Base-by-base conservation (phyloP, 2,797 vertebrate genomes). In the Threskiornis aethiopicus region DNA sequence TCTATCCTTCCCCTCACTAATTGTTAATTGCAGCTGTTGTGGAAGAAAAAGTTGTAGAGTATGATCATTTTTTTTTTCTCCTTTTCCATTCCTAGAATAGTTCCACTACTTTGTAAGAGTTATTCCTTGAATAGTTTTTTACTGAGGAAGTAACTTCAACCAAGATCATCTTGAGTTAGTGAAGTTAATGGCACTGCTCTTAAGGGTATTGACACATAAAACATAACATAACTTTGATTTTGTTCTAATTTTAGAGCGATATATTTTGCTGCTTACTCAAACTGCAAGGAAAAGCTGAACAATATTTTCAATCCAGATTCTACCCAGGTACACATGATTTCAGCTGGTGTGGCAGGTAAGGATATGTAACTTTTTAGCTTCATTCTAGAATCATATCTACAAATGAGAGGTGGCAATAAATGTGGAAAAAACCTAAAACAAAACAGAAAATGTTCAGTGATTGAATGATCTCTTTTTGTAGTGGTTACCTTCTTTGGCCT, bases 241-340 rank as follows among this genome's bases (percentile, higher is more conserved):
- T 92, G 37, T 70, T 95, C 93, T 87, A 26, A 58, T 95, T 97
- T 96, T 98, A 99, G 99, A 97, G 99, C 99, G 7, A 99, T 99
- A 98, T 99, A 99, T 97, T 99, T 99, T 98, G 99, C 99, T 86
- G 99, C 99, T 89, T 99, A 99, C 97, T 99, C 99, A 52, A 99
- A 98, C 95, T 98, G 99, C 96, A 99, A 99, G 97, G 99, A 99
- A 98, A 99, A 98, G 94, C 96, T 99, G 97, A 99, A 99, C 98
- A 98, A 75, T 77, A 96, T 99, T 93, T 98, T 99, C 95, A 99
- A 98, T 96, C 99, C 99, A 54, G 99, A 99, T 97, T 99, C 99
- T 86, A 99, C 99, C 94, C 99, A 99, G 97, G 99, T 99, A 97
- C 99, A 99, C 98, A 99, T 99, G 99, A 98, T 99, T 97, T 99